Conservation (phyloP, 2,888 invertebrate genomes). For the Lamellibrachia satsuma region DNA sequence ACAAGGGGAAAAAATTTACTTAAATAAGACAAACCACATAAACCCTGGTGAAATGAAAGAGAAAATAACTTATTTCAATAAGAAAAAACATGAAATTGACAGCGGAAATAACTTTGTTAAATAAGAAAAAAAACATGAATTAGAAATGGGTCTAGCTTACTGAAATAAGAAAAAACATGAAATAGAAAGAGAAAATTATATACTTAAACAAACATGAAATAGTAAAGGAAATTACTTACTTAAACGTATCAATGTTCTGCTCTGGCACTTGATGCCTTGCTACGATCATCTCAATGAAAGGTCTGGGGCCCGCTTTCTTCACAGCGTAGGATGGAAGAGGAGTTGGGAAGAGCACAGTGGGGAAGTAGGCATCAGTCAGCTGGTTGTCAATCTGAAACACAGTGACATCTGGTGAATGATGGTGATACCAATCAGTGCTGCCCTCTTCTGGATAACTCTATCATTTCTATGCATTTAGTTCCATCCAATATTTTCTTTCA, state of each 20-base stretch:
- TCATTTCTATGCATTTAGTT: neutral
- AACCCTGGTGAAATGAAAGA: neutral
- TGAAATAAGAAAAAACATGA: constrained; percentile 48
- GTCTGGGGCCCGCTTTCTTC: constrained; percentile 70
- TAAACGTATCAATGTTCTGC: constrained; percentile 61
- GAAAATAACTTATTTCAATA: neutral
- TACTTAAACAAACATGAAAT: neutral
- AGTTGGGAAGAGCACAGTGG: constrained; percentile 74
- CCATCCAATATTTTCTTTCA: too few relatives aligned
- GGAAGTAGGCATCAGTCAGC: constrained; percentile 76
- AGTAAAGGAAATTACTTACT: constrained; percentile 51
- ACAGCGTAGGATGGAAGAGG: constrained; percentile 68
- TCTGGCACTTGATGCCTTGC: constrained; percentile 61
- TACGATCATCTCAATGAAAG: constrained; percentile 70
- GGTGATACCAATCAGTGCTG: neutral
- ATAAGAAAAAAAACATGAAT: neutral
- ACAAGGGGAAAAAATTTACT: neutral
- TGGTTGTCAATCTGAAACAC: constrained; percentile 80
- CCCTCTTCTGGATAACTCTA: neutral
- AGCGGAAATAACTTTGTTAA: neutral
- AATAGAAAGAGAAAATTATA: neutral
- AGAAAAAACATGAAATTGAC: neutral
- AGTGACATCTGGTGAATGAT: constrained; percentile 20
- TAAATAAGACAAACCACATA: too few relatives aligned
- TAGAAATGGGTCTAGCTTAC: constrained; percentile 47